phyloP scores from a whole-genome alignment of 2,113 vertebrate genomes.

The Etia nguti region DNA sequence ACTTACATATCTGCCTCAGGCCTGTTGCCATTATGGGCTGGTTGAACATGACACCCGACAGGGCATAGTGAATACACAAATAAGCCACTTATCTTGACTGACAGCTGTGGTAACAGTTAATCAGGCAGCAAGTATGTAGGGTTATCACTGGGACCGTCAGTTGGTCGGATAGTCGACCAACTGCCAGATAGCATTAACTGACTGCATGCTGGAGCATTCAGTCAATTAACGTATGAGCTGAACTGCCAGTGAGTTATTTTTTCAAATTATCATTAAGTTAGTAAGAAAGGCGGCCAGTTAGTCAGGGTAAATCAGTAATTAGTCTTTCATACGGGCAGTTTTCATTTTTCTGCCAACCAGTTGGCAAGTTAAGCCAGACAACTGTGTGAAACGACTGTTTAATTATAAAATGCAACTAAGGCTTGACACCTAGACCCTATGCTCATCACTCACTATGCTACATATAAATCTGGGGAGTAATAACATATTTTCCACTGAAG shows the following conservation, averaged over 20 bases:
- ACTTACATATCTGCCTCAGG: conserved; percentile 13
- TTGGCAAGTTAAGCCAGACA: background rate
- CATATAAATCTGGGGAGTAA: background rate
- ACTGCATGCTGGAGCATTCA: background rate
- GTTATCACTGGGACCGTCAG: background rate
- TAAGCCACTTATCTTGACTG: conserved; percentile 29
- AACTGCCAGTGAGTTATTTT: background rate
- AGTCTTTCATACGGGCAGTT: background rate
- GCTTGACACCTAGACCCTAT: background rate
- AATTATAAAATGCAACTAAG: background rate
- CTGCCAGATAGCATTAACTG: background rate
- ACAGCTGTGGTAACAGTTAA: conserved; percentile 2
- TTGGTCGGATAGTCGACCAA: background rate
- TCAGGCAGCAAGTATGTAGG: background rate
- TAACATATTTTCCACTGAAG: background rate
- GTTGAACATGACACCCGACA: conserved; percentile 14
- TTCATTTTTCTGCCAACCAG: background rate
- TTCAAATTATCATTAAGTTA: background rate
- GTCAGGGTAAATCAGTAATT: background rate
- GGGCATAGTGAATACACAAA: conserved; percentile 3
- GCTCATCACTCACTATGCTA: background rate
- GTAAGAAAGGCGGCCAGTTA: background rate
- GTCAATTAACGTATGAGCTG: background rate
- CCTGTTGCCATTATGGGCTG: background rate
- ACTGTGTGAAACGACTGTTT: background rate